phyloP scores from a whole-genome alignment of 2,797 vertebrate species.

The Peromyscus attwateri region DNA sequence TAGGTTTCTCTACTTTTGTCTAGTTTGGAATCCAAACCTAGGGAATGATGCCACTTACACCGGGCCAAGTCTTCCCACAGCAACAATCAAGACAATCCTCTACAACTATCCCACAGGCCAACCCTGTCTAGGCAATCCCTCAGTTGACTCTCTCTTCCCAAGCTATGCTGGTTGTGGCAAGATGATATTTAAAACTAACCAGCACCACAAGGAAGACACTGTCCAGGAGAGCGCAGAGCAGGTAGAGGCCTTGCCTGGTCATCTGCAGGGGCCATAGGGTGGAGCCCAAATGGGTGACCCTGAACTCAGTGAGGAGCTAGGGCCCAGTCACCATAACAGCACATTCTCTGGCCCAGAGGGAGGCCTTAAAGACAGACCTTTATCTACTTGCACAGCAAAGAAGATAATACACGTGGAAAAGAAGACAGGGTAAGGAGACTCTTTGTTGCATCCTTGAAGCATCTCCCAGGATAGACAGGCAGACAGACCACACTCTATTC shows the following conservation, averaged over 20 bases:
- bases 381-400: neutral
- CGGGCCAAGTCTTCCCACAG: too few relatives aligned
- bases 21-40: neutral
- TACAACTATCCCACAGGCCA: neutral
- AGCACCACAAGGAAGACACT: neutral
- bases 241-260: neutral
- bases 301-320: rapidly evolving
- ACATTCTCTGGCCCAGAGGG: rapidly evolving
- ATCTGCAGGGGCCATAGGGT: neutral
- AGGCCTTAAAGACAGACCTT: rapidly evolving
- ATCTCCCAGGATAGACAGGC: neutral
- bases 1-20: neutral
- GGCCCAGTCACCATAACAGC: rapidly evolving
- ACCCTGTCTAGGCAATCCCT: neutral
- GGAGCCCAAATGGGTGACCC: neutral
- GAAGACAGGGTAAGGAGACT: neutral
- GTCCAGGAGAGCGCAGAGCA: too few relatives aligned
- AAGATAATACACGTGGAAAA: neutral
- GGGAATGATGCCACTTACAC: neutral
- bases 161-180: neutral
- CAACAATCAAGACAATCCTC: too few relatives aligned
- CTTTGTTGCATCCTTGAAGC: neutral
- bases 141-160: neutral
- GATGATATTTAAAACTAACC: neutral
- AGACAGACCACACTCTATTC: rapidly evolving